Percentiles rank a stretch among this genome's conserved stretches.
Conservation (phyloP, 2,888 invertebrate genomes). For the Apoderus coryli region DNA sequence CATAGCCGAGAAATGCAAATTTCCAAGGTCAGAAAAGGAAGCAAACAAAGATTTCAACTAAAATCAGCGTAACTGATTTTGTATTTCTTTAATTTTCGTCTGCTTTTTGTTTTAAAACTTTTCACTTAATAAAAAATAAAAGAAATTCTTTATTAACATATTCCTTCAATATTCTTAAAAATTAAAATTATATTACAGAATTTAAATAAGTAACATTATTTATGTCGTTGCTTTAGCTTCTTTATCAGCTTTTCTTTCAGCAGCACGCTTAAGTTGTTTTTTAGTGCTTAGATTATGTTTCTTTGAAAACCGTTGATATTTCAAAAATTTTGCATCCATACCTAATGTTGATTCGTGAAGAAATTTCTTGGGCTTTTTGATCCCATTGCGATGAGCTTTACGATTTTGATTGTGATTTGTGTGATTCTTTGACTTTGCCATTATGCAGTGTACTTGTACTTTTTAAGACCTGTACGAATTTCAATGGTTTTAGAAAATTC, state of each 20-base stretch:
- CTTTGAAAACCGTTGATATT: constrained; percentile 88
- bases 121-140: no score
- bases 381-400: constrained; percentile 96
- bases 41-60: no score
- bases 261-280: constrained; percentile 56
- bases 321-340: constrained; percentile 93
- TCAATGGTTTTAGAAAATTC: no score
- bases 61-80: no score
- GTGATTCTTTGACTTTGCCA: constrained; percentile 99
- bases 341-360: constrained; percentile 90
- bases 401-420: constrained; percentile 98
- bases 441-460: no score
- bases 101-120: no score
- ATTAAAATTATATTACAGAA: neutral
- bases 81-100: no score
- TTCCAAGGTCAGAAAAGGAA: no score
- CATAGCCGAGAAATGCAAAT: no score
- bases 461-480: no score
- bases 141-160: no score
- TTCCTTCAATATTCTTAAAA: no score
- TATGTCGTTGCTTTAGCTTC: constrained; percentile 40
- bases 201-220: constrained; percentile 15
- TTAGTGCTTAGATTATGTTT: constrained; percentile 79
- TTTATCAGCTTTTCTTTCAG: constrained; percentile 48
- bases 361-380: constrained; percentile 78